Base-by-base conservation (phyloP, 2,113 vertebrate species). In the Psittacus erithacus region DNA sequence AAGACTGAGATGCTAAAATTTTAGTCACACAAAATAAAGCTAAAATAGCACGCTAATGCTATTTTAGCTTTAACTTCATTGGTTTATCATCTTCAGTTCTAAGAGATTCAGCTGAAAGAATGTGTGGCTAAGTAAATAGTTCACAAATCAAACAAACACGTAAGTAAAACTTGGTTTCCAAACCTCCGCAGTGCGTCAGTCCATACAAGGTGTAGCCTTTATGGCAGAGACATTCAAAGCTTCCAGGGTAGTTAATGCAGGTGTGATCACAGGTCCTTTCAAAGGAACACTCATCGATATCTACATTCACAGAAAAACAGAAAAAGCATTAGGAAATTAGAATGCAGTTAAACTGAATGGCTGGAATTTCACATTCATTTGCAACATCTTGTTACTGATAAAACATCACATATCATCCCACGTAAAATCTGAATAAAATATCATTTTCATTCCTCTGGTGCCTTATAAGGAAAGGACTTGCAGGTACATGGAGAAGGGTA, bases 231-330 rank as follows among this genome's bases (percentile, higher is more conserved):
- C 99, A 99, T 93, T 99, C 99, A 35, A 98, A 99, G 96, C 98
- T 99, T 69, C 99, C 99, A 0, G 99, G 98, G 90, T 99, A 99
- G 98, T 99, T 99, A 98, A 99, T 98, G 88, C 99, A 99, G 86
- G 98, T 98, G 97, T 99, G 99, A 96, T 99, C 99, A 5, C 99
- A 99, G 57, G 99, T 98, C 89, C 99, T 97, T 95, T 99, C 99
- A 9, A 99, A 99, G 73, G 99, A 99, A 74, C 99, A 99, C 96
- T 99, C 99, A 7, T 99, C 99, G 39, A 99, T 98, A 94, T 99
- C 99, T 99, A 98, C 82, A 88, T 74, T 39, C 38, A 78, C 0
- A 95, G 53, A 73, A 76, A 91, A 94, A 78, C 0, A 95, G 53
- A 73, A 76, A 91, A 94, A 93, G 9, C 33, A 82, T 38, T 17